Percentiles rank a stretch among this genome's conserved stretches.
Conservation (phyloP, 2,113 vertebrate species). For the Carassius carassius region DNA sequence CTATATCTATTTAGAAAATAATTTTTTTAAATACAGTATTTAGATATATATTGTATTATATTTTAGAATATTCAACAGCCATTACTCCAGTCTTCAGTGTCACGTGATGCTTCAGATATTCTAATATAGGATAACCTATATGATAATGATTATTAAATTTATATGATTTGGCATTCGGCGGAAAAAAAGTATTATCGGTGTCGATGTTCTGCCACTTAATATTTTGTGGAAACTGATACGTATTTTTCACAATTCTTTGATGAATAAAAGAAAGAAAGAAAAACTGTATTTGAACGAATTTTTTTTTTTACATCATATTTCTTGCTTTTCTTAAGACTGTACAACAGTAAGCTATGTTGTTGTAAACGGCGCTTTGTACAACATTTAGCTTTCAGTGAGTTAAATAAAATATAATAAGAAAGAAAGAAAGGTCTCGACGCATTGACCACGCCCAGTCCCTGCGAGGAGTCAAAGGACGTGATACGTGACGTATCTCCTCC, state of each 20-base stretch:
- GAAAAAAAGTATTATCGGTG: background rate
- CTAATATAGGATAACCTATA: background rate
- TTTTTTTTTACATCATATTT: background rate
- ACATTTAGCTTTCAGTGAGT: background rate
- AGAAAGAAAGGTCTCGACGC: too few species aligned
- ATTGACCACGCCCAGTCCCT: background rate
- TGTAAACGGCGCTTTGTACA: background rate
- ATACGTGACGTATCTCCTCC: constrained; percentile 18
- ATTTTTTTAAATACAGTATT: too few species aligned
- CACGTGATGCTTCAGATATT: background rate
- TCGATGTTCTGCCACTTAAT: background rate
- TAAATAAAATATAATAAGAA: background rate
- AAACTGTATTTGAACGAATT: background rate
- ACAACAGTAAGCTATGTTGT: background rate
- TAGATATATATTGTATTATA: background rate
- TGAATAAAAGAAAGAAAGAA: background rate
- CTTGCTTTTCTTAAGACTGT: background rate
- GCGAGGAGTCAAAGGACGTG: background rate
- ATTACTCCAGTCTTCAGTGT: background rate
- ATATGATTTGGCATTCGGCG: too few species aligned
- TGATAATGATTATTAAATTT: too few species aligned
- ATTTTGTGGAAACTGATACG: too few species aligned
- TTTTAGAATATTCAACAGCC: background rate
- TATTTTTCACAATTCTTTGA: background rate
- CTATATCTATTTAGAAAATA: too few species aligned